Base-by-base conservation (phyloP, 2,888 invertebrate species). In the Nymphalis c-album region DNA sequence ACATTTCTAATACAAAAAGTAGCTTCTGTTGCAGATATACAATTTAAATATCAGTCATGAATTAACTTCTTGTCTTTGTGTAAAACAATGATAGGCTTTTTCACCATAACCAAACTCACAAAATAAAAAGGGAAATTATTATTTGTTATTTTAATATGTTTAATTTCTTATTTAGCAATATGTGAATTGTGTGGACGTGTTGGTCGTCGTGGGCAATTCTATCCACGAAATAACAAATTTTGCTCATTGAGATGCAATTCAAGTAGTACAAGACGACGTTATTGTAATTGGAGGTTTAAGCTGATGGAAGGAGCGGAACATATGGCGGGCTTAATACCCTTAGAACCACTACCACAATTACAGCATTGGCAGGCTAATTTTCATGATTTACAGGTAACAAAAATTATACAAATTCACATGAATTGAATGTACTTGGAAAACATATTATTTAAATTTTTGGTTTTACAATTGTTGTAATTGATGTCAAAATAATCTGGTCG, bases 221-320 rank as follows among this genome's bases (percentile, higher is more conserved):
- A 89, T 72, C 74, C 78, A 2, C 82, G 85, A 63, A 90, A 92
- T 78, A 90, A 85, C 71, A 90, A 85, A 71, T 86, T 86, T 74
- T 92, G 92, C 77, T 90, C 91, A 5, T 78, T 86, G 72, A 77
- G 88, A 85, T 92, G 92, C 74, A 77, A 85, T 73, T 70, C 77
- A 22, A 90, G 88, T 82, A 80, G 76, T 69, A 72, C 74, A 16
- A 79, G 84, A 63, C 81, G 85, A 67, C 77, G 83, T 61, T 81
- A 82, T 67, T 80, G 78, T 74, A 90, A 84, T 71, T 91, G 90
- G 90, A 82, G 83, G 72, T 92, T 92, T 70, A 88, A 82, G 76
- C 81, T 91, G 59, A 92, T 91, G 91, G 93, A 92, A 76, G 86
- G 87, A 50, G 81, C 90, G 18, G 92, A 92, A 73, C 91, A 92